phyloP scores from a whole-genome alignment of 2,888 invertebrate genomes.

The Syrista parreyssii region DNA sequence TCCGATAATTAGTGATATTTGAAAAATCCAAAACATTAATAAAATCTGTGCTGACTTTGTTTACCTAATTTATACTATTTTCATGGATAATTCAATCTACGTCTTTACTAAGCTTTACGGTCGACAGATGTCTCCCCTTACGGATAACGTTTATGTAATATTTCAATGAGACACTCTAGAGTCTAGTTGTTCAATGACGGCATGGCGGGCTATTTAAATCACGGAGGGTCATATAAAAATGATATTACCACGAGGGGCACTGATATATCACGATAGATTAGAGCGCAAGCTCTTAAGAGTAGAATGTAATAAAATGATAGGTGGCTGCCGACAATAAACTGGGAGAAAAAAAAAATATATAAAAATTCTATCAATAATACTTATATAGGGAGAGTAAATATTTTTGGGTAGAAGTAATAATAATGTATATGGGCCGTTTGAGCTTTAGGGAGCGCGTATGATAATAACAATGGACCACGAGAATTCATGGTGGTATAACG shows the following conservation, averaged over 20 bases:
- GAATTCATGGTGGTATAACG: neutral
- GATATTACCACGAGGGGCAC: slow-evolving; percentile 29
- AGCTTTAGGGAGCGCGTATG: neutral
- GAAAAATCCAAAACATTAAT: neutral
- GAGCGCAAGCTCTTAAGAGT: slow-evolving; percentile 1
- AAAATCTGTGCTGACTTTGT: neutral
- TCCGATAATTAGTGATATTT: neutral
- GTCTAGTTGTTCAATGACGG: neutral
- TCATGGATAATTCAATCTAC: neutral
- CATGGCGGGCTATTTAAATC: slow-evolving; percentile 12
- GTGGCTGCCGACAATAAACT: neutral
- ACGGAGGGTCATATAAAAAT: slow-evolving; percentile 36
- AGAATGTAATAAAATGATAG: neutral
- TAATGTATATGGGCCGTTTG: neutral
- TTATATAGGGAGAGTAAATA: neutral
- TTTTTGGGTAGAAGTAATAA: neutral
- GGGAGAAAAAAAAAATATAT: neutral
- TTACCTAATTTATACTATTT: neutral
- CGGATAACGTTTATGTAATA: neutral
- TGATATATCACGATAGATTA: slow-evolving; percentile 27
- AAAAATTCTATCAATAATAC: neutral
- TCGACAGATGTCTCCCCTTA: neutral
- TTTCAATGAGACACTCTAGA: neutral
- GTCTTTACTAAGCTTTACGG: neutral
- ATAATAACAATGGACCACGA: neutral